Conservation (phyloP, 2,888 invertebrate species). For the Callyntrura sp. region DNA sequence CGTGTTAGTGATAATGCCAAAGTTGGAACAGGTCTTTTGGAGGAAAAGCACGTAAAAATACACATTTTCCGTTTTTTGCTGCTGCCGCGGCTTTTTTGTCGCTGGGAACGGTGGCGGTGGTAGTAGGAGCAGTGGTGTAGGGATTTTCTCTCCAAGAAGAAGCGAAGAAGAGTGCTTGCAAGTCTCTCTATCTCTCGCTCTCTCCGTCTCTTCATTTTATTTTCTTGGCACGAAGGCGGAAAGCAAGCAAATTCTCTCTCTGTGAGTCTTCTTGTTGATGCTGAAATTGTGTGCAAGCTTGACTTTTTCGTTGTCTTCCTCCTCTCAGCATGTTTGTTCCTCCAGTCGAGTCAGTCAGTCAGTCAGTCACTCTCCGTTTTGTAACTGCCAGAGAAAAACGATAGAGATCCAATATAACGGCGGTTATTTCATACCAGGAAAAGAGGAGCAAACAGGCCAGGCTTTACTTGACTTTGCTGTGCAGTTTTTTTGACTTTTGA, state of each 20-base stretch:
- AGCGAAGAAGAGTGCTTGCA: too few relatives aligned
- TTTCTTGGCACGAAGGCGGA: conserved; percentile 28
- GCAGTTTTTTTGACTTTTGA: conserved; percentile 55
- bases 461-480: conserved; percentile 7
- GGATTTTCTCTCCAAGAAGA: neutral
- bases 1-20: neutral
- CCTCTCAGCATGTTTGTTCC: neutral
- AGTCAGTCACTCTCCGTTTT: too few relatives aligned
- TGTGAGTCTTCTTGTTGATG: too few relatives aligned
- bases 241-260: neutral
- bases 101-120: too few relatives aligned
- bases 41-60: conserved; percentile 21
- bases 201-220: conserved; percentile 44
- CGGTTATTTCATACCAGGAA: too few relatives aligned
- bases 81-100: too few relatives aligned
- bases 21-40: too few relatives aligned
- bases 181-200: too few relatives aligned
- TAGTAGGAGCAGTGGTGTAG: neutral
- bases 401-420: too few relatives aligned
- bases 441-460: too few relatives aligned
- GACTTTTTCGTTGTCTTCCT: conserved; percentile 4
- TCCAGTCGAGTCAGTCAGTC: neutral
- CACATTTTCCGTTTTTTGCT: conserved; percentile 36
- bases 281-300: neutral
- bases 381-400: too few relatives aligned